These are phyloP conservation scores for Plebejus melissa DNA, from an alignment of 2,888 invertebrate species.

Conservation along the genomic window DNA sequence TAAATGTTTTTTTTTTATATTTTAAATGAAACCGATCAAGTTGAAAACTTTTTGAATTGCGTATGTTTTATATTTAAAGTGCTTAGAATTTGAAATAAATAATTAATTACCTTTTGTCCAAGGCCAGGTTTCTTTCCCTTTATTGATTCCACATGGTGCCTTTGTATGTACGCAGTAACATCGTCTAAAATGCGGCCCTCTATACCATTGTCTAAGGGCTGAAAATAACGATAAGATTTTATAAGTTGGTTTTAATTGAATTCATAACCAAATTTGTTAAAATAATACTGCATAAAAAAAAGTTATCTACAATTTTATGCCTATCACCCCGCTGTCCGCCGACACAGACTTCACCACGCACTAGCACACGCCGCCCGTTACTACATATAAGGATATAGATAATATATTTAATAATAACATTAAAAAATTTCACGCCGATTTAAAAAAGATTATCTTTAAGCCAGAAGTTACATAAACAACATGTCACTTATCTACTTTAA, in stretches of 20 bases:
- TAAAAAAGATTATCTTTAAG: no score
- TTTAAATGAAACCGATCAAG: neutral
- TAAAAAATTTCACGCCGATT: no score
- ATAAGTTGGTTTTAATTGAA: neutral
- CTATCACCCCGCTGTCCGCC: conserved; percentile 66
- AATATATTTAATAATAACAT: no score
- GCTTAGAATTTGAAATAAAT: no score
- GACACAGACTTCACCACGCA: conserved; percentile 75
- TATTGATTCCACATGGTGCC: conserved; percentile 65
- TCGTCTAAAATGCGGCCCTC: conserved; percentile 73
- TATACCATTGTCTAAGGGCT: conserved; percentile 75
- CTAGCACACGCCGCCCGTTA: conserved; percentile 79
- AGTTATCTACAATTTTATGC: no score
- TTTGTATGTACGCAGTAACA: conserved; percentile 72
- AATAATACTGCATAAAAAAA: no score
- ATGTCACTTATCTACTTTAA: no score
- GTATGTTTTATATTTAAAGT: no score
- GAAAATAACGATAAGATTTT: conserved; percentile 22
- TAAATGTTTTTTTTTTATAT: no score
- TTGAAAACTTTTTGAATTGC: no score
- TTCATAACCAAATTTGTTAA: no score
- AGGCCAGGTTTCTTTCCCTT: conserved; percentile 63
- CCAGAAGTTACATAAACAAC: no score
- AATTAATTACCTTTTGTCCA: conserved; percentile 62
- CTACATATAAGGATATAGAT: conserved; percentile 48